Evolutionary conservation across 2,797 vertebrate species (phyloP).

Genomic region (Lacerta bilineata): DNA sequence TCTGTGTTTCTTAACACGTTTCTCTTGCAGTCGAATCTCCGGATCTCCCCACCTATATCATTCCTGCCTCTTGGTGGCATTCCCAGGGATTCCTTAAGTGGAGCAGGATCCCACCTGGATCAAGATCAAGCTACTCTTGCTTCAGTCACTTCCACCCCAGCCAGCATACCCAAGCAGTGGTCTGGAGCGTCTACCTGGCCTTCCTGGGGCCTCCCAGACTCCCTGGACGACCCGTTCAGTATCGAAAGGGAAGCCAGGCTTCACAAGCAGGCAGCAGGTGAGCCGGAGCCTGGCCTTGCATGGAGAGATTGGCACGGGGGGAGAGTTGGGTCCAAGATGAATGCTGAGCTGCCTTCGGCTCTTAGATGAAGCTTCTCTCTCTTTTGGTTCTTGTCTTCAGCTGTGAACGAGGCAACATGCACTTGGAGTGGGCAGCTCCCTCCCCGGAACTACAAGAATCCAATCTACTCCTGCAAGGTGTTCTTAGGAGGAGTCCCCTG

Average conservation of each 20-base stretch:
- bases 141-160: slow-evolving; percentile 83
- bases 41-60: slow-evolving; percentile 95
- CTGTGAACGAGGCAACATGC: slow-evolving; percentile 96
- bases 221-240: slow-evolving; percentile 92
- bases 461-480: slow-evolving; percentile 97
- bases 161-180: slow-evolving; percentile 91
- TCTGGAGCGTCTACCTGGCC: slow-evolving; percentile 93
- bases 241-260: slow-evolving; percentile 97
- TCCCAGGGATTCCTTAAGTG: slow-evolving; percentile 90
- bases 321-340: background rate
- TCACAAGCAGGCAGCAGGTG: slow-evolving; percentile 96
- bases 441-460: slow-evolving; percentile 96
- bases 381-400: slow-evolving; percentile 74
- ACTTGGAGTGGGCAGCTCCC: slow-evolving; percentile 98
- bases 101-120: slow-evolving; percentile 87
- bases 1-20: background rate
- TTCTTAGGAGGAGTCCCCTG: slow-evolving; percentile 98
- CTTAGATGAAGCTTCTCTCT: background rate
- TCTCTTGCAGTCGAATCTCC: slow-evolving; percentile 89
- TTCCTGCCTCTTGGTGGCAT: slow-evolving; percentile 89
- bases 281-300: background rate
- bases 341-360: background rate
- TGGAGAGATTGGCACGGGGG: too few relatives aligned
- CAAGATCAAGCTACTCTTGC: slow-evolving; percentile 88
- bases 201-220: slow-evolving; percentile 89